Conservation (phyloP, 2,888 invertebrate genomes). For the Slavum lentiscoides region DNA sequence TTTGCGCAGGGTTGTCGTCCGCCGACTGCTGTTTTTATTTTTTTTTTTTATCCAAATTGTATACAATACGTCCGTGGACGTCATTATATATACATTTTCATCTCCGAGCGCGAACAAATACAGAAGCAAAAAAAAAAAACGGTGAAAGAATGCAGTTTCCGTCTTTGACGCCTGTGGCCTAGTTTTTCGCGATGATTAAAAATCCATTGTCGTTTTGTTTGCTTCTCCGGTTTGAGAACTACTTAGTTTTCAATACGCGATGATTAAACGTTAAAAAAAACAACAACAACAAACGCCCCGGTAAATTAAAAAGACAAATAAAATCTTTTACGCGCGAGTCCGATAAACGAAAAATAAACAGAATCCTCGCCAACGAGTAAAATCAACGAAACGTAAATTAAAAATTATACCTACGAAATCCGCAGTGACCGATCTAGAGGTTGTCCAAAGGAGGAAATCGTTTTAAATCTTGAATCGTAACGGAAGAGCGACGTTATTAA, state of each 20-base stretch:
- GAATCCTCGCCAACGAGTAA: background rate
- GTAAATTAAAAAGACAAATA: constrained; percentile 43
- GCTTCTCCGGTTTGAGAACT: constrained; percentile 33
- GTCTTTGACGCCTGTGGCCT: constrained; percentile 15
- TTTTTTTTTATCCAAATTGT: no score
- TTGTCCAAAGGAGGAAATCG: no score
- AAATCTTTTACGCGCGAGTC: background rate
- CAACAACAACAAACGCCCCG: no score
- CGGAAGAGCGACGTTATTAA: no score
- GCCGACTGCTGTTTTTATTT: no score
- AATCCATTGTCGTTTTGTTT: constrained; percentile 50
- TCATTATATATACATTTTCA: constrained; percentile 16
- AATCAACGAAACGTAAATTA: background rate
- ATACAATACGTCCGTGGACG: background rate
- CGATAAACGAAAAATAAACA: constrained; percentile 1
- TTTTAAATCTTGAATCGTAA: no score
- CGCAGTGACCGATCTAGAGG: no score
- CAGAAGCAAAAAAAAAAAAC: constrained; percentile 2
- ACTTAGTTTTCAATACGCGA: constrained; percentile 35
- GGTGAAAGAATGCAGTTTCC: constrained; percentile 4
- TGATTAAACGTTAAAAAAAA: constrained; percentile 32
- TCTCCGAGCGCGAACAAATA: background rate
- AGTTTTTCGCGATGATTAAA: constrained; percentile 46
- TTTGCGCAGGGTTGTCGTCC: no score
- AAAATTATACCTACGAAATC: no score